A percentile compares a stretch with the other conserved stretches of the same genome.
Evolutionary conservation across 2,113 vertebrate species (phyloP).

Genomic region (Cinclus mexicanus): DNA sequence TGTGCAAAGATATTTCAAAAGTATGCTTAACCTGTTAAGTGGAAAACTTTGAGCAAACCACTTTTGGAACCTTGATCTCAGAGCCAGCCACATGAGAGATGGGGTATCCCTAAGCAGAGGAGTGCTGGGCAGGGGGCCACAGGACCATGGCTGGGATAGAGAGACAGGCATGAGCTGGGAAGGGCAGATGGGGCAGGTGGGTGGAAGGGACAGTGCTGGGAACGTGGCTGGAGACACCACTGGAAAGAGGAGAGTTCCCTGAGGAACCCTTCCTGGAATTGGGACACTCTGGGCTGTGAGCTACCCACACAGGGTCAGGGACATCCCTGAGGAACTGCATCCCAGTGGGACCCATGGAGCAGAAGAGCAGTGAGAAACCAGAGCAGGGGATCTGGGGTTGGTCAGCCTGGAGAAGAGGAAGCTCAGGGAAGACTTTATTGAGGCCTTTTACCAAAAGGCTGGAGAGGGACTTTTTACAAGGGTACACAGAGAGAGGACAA

Average conservation of each 20-base stretch:
- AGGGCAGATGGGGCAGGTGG: neutral
- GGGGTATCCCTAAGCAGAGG: neutral
- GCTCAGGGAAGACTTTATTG: too few species aligned
- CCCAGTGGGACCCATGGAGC: accelerated
- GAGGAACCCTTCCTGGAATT: accelerated
- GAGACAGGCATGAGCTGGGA: neutral
- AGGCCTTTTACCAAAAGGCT: neutral
- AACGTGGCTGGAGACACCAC: accelerated
- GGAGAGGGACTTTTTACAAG: neutral
- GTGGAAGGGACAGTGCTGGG: neutral
- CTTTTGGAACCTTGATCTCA: neutral
- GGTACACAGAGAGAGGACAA: neutral
- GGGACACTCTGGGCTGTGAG: too few species aligned
- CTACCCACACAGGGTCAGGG: accelerated
- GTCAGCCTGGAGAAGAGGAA: neutral
- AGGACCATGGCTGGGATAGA: neutral
- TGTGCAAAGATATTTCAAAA: neutral
- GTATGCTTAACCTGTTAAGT: neutral
- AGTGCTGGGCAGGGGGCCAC: neutral
- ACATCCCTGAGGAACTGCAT: too few species aligned
- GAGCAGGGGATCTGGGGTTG: neutral
- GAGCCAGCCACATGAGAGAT: neutral
- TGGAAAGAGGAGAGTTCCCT: neutral
- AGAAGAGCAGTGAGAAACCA: neutral
- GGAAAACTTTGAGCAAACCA: neutral